Base-by-base conservation (phyloP, 1,140 invertebrate genomes). In the Paralvinella palmiformis region DNA sequence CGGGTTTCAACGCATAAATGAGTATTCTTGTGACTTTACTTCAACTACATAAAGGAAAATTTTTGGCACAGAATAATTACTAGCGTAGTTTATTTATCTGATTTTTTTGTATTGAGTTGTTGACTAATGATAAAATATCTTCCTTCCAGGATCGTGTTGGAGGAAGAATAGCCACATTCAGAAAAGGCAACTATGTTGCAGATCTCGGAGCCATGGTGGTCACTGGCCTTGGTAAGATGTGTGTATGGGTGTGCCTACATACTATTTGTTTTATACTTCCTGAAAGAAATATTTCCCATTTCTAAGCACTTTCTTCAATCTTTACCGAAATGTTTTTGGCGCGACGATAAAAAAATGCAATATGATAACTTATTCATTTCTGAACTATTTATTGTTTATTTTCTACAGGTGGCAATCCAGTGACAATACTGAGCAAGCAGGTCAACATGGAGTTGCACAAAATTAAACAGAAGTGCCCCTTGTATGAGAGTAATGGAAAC, bases 401-500 rank as follows among this genome's bases (percentile, higher is more conserved):
- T 32, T 63, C 70, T 67, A 5, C 58, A 79, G 95, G 93, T 57
- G 96, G 96, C 3, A 98, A 99, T 85, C 96, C 96, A 4, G 88
- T 99, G 22, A 94, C 93, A 35, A 92, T 96, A 35, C 78, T 99
- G 17, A 94, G 92, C 63, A 91, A 95, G 73, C 96, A 99, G 83
- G 94, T 97, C 73, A 92, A 91, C 73, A 96, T 98, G 91, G 94
- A 98, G 79, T 82, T 98, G 35, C 89, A 95, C 75, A 94, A 94
- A 77, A 96, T 99, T 67, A 87, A 92, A 73, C 93, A 95, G 77
- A 95, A 95, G 75, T 98, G 96, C 84, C 96, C 95, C 5, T 82
- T 98, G 1, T 98, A 96, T 82, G 95, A 97, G 79, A 89, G 91
- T 15, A 93, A 89, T 77, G 95, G 94, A 5, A 89, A 88, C 72